Evolutionary conservation across 1,140 invertebrate species (phyloP).

Genomic region (Zaprionus lachaisei): DNA sequence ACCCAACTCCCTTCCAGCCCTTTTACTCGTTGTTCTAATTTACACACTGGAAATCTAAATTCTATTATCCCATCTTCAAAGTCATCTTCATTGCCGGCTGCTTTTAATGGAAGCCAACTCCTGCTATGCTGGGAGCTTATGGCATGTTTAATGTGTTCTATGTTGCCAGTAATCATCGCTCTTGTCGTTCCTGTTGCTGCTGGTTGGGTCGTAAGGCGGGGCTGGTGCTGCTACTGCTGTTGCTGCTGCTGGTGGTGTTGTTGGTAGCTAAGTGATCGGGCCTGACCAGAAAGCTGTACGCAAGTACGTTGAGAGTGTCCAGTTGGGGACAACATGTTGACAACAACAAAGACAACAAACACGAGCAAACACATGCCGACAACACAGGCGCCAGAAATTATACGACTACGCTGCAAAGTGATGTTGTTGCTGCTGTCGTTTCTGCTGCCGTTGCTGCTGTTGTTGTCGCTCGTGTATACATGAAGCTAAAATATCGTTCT

Average conservation of each 20-base stretch:
- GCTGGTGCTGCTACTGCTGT: constrained; percentile 9
- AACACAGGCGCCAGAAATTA: constrained; percentile 59
- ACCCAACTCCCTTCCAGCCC: background rate
- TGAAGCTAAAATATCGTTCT: constrained; percentile 66
- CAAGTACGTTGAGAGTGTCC: constrained; percentile 29
- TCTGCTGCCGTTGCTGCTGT: constrained; percentile 35
- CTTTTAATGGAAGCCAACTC: constrained; percentile 47
- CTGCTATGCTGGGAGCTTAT: constrained; percentile 43
- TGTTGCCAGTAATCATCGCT: constrained; percentile 27
- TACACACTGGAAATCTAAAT: background rate
- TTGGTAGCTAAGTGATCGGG: constrained; percentile 59
- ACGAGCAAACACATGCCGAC: constrained; percentile 51
- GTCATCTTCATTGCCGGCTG: constrained; percentile 31
- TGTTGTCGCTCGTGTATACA: constrained; percentile 38
- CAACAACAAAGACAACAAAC: constrained; percentile 64
- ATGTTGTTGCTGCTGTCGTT: constrained; percentile 16
- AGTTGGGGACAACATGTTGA: constrained; percentile 75
- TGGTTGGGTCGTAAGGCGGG: constrained; percentile 14
- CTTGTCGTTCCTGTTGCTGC: constrained; percentile 43
- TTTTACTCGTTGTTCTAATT: background rate
- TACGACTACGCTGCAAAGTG: constrained; percentile 47
- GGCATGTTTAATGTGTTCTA: constrained; percentile 68
- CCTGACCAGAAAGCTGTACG: constrained; percentile 29
- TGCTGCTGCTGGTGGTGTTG: background rate
- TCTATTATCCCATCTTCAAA: constrained; percentile 4